Base-by-base conservation (phyloP, 2,113 vertebrate species). In the Rhineura floridana region DNA sequence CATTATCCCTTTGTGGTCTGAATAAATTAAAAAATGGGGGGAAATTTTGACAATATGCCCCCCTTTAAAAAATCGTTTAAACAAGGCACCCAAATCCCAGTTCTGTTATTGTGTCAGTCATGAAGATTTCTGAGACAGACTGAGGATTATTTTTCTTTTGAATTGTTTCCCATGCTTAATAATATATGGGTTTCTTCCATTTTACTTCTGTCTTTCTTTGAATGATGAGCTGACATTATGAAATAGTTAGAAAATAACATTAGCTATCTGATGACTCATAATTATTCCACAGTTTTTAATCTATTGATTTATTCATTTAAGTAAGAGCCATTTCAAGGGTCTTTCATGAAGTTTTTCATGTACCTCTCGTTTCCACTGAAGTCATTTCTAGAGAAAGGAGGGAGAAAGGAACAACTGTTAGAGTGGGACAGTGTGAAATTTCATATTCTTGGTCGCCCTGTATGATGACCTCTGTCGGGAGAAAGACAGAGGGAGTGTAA, bases 261-360 rank as follows among this genome's bases (percentile, higher is more conserved):
- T 72, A 76, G 8, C 48, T 84, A 28, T 79, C 88, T 89, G 81
- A 10, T 80, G 84, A 59, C n/a, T 72, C 13, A 46, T 90, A 88
- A 90, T 89, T 87, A 91, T 0, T 7, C 23, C 25, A 63, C 21
- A 52, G 33, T 63, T 8, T 76, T 76, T 88, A 88, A 84, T 59
- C 88, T 89, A 78, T 83, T 83, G 46, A 79, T 91, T 90, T 87
- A 89, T 88, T 89, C 12, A 72, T 90, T 93, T 90, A 78, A 93
- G 91, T 91, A 90, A 90, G 91, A 78, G 7, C 0, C 62, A 46
- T 76, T 91, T 93, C 39, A 77, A 65, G 80, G 0, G 30, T 44
- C 80, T 48, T 81, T 11, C 2, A 1, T 7, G 44, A n/a, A 21
- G 88, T 80, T 0, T 82, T 86, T 13, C 79, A 39, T 73, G 10